Percentiles rank a stretch among this genome's conserved stretches.
phyloP scores from a whole-genome alignment of 2,888 invertebrate species.

The Drosophila multiciliata region DNA sequence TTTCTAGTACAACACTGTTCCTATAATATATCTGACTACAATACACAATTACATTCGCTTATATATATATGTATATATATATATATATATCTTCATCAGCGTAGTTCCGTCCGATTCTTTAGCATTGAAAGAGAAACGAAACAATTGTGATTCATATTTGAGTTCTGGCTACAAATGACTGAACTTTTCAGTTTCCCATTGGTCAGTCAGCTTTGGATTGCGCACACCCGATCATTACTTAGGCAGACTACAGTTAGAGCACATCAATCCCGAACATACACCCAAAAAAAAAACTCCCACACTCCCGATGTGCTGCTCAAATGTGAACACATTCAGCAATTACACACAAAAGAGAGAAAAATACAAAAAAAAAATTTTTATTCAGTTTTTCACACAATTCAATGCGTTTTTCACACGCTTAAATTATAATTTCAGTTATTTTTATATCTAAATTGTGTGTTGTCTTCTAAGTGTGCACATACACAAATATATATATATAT shows the following conservation, averaged over 20 bases:
- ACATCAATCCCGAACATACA: constrained; percentile 46
- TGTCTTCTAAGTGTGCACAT: constrained; percentile 35
- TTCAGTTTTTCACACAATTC: constrained; percentile 81
- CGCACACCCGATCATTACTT: constrained; percentile 59
- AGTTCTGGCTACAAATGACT: constrained; percentile 38
- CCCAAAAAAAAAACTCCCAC: constrained; percentile 37
- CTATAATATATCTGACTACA: neutral
- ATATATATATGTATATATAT: neutral
- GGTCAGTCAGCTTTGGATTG: constrained; percentile 36
- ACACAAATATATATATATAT: constrained; percentile 12
- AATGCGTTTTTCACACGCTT: constrained; percentile 80
- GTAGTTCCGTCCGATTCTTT: constrained; percentile 16
- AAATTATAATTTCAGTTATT: constrained; percentile 78
- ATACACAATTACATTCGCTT: constrained; percentile 5
- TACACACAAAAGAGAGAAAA: constrained; percentile 53
- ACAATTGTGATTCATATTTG: constrained; percentile 17
- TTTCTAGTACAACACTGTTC: neutral
- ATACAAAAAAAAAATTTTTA: constrained; percentile 39
- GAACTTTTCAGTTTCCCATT: constrained; percentile 39
- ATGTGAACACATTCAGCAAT: constrained; percentile 69
- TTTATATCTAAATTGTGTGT: constrained; percentile 27
- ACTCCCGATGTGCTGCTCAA: constrained; percentile 41
- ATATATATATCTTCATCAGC: constrained; percentile 10
- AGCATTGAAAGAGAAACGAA: constrained; percentile 6
- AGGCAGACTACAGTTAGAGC: constrained; percentile 58